Percentiles rank a stretch among this genome's conserved stretches.
Conservation (phyloP, 2,888 invertebrate genomes). For the Incurvaria masculella region DNA sequence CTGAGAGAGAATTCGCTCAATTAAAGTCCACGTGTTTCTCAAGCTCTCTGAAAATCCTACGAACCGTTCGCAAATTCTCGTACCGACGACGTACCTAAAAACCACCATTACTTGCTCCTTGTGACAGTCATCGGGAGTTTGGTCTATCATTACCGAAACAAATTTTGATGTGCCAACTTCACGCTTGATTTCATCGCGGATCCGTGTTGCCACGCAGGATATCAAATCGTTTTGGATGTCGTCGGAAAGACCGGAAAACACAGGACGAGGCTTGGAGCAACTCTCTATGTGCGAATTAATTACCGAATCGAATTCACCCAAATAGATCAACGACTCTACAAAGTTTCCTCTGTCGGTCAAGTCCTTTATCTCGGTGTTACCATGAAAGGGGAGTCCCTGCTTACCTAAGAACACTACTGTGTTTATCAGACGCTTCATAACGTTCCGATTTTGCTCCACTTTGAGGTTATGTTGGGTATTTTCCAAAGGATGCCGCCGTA, state of each 20-base stretch:
- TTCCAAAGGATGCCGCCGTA: no score
- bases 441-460: slow-evolving; percentile 16
- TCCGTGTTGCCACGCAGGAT: slow-evolving; percentile 10
- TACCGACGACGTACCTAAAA: no score
- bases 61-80: no score
- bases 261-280: slow-evolving; percentile 17
- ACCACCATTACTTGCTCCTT: no score
- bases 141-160: no score
- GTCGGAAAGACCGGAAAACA: slow-evolving; percentile 18
- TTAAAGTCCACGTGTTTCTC: slow-evolving; percentile 17
- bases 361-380: slow-evolving; percentile 12
- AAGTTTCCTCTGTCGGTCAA: slow-evolving; percentile 18
- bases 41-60: no score
- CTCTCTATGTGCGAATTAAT: slow-evolving; percentile 10
- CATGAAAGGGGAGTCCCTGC: slow-evolving; percentile 15
- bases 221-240: slow-evolving; percentile 21
- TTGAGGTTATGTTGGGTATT: slow-evolving; percentile 15
- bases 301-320: slow-evolving; percentile 11
- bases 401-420: slow-evolving; percentile 1
- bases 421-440: slow-evolving; percentile 16
- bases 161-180: slow-evolving; percentile 14
- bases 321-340: slow-evolving; percentile 14
- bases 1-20: slow-evolving; percentile 17
- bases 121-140: no score
- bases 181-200: slow-evolving; percentile 14